Conservation (phyloP, 2,113 vertebrate genomes). For the Oreochromis aureus region DNA sequence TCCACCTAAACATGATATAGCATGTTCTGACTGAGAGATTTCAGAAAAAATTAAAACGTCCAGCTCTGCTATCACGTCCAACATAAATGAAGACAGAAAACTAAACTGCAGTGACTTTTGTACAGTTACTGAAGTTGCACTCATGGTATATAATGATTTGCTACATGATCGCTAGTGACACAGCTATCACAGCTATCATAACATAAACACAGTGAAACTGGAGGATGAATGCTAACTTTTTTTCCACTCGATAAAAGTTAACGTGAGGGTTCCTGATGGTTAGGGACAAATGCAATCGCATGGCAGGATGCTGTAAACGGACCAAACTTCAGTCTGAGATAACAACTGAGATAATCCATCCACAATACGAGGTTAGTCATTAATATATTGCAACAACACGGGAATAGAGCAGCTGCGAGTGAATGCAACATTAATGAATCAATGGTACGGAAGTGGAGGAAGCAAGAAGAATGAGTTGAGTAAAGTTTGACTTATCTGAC, state of each 20-base stretch:
- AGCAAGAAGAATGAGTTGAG: not conserved
- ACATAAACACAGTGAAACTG: not conserved
- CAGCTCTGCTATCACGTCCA: not conserved
- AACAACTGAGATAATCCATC: not conserved
- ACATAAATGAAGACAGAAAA: not conserved
- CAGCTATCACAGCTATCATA: not conserved
- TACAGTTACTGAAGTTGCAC: not conserved
- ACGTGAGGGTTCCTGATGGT: rapidly evolving
- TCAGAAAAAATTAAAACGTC: too few species aligned
- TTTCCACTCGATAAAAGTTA: not conserved
- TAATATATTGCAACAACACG: not conserved
- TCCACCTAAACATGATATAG: not conserved
- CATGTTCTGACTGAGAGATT: too few species aligned
- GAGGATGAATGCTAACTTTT: rapidly evolving
- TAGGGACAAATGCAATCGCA: not conserved
- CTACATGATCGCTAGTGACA: not conserved
- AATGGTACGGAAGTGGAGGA: not conserved
- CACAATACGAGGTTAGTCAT: not conserved
- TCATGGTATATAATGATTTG: not conserved
- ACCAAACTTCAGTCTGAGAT: not conserved
- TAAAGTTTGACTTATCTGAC: not conserved
- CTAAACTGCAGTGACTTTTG: not conserved
- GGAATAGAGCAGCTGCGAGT: not conserved
- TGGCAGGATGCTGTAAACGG: not conserved
- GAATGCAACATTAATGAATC: rapidly evolving